Percentiles rank a stretch among this genome's conserved stretches.
Conservation (phyloP, 2,113 vertebrate species). For the Onychostruthus taczanowskii region DNA sequence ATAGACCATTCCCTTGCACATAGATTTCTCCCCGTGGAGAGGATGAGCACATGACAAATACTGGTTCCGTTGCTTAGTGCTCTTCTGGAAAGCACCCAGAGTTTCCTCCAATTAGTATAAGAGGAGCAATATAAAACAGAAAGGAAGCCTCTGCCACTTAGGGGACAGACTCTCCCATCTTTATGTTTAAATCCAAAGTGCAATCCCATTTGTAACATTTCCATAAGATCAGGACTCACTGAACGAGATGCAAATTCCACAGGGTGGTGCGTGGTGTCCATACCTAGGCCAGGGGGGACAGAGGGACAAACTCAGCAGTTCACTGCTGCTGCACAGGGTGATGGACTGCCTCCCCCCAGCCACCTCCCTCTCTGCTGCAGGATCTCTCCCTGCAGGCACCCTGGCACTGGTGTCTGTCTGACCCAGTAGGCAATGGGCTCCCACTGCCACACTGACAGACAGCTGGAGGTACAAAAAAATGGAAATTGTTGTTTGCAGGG, state of each 20-base stretch:
- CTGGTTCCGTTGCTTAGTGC: neutral
- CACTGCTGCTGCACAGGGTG: fast-evolving
- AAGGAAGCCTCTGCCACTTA: neutral
- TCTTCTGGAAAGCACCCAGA: conserved; percentile 16
- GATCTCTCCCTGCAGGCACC: neutral
- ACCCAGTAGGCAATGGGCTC: fast-evolving
- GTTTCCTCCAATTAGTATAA: neutral
- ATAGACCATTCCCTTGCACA: neutral
- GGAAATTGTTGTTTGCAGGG: neutral
- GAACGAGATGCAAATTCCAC: neutral
- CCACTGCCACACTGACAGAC: neutral
- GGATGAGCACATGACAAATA: conserved; percentile 2
- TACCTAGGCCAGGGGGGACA: neutral
- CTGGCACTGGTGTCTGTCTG: neutral
- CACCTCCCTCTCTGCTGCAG: neutral
- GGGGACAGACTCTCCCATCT: neutral
- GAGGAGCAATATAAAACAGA: neutral
- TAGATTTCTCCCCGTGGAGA: neutral
- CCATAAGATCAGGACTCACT: neutral
- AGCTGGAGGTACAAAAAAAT: neutral
- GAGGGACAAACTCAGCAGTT: neutral
- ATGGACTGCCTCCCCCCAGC: neutral
- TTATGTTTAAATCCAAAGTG: neutral
- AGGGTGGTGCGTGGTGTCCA: neutral
- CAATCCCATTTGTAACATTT: neutral